Conservation (phyloP, 2,888 invertebrate species). For the Torymus texanus region DNA sequence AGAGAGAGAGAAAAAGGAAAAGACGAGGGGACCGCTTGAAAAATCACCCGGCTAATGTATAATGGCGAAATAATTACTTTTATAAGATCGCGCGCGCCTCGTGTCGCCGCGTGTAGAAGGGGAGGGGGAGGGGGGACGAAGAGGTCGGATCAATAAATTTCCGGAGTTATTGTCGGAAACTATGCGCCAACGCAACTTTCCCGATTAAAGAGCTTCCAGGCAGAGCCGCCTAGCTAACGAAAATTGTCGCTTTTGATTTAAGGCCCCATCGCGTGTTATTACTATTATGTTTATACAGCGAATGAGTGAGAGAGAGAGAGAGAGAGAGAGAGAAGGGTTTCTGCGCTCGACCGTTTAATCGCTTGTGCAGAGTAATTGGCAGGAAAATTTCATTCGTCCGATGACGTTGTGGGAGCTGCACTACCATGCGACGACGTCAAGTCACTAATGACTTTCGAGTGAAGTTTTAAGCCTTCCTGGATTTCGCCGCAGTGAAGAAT, state of each 20-base stretch:
- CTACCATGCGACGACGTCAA: not conserved
- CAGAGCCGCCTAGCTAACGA: not conserved
- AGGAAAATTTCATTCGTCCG: constrained; percentile 15
- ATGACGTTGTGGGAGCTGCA: not conserved
- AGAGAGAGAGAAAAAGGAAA: not conserved
- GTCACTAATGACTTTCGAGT: not conserved
- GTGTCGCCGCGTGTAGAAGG: not conserved
- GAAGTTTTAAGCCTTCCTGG: not conserved
- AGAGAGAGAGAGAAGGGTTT: no score
- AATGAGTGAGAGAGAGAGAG: no score
- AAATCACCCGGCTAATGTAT: constrained; percentile 41
- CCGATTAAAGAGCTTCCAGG: constrained; percentile 38
- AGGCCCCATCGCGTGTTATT: not conserved
- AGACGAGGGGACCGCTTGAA: constrained; percentile 26
- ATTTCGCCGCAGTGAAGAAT: no score
- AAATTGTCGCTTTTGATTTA: constrained; percentile 44
- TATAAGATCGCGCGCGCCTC: constrained; percentile 24
- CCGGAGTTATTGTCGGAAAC: constrained; percentile 35
- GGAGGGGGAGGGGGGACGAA: not conserved
- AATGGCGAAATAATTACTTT: constrained; percentile 50
- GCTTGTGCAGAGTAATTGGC: constrained; percentile 9
- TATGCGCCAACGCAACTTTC: constrained; percentile 36
- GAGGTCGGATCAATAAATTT: constrained; percentile 45
- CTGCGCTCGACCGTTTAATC: constrained; percentile 15
- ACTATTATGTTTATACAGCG: no score